Base-by-base conservation (phyloP, 1,140 invertebrate species). In the Macrostomum lignano region DNA sequence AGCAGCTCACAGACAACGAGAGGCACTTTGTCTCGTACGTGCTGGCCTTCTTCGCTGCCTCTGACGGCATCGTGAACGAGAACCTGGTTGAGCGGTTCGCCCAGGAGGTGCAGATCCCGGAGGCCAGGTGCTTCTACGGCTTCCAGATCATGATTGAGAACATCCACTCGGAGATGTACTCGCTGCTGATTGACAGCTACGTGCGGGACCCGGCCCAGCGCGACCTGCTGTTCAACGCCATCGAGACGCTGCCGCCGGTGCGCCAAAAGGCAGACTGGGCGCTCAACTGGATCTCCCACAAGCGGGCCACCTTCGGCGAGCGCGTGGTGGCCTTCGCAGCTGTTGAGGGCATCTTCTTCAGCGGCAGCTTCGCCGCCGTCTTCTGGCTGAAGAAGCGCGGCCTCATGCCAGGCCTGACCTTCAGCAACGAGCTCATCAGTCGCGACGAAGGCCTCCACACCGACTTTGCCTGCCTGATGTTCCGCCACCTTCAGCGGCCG, bases 81-180 rank as follows among this genome's bases (percentile, higher is more conserved):
- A 98, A 98, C 62, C 60, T 98, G 10, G 81, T 61, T 44, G 43
- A 46, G 51, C 64, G 82, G 34, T 98, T 98, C 54, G 77, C 73
- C 35, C 77, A 91, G 45, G 88, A 98, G 61, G 81, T 96, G 4
- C 79, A 94, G 59, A 65, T 93, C 2, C 73, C 84, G 1, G 91
- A 98, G 59, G 91, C 91, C 1, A 67, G 82, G 30, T 96, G 73
- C 55, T 98, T 98, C 51, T 98, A 98, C 61, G 84, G 86, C 2
- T 96, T 96, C 47, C 91, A 98, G 62, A 82, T 98, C 38, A 81
- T 84, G 2, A 96, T 98, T 66, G 91, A 98, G 60, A 98, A 98
- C 64, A 74, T 98, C 13, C 91, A 98, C 51, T 93, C 84, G 3
- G 91, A 98, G 64, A 98, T 96, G 86, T 98, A 98, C 57, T 88